Conservation (phyloP, 2,888 invertebrate species). For the Hirudinaria manillensis region DNA sequence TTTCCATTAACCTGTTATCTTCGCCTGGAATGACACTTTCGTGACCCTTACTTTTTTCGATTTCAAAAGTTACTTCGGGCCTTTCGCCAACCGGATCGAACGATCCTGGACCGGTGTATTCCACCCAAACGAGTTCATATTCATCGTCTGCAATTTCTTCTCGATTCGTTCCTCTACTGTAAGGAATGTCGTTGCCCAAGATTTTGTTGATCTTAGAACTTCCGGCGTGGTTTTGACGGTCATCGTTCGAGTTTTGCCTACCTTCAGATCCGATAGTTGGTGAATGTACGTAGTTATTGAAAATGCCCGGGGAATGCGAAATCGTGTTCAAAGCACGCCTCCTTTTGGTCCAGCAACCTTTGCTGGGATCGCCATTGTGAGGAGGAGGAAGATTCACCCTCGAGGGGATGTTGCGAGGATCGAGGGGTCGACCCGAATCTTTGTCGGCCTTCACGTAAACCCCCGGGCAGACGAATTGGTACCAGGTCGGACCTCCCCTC, state of each 20-base stretch:
- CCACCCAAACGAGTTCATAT: conserved; percentile 26
- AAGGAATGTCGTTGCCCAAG: background rate
- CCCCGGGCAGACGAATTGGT: conserved; percentile 24
- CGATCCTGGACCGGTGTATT: conserved; percentile 9
- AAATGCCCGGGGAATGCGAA: background rate
- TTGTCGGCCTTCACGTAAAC: conserved; percentile 26
- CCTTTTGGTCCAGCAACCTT: conserved; percentile 21
- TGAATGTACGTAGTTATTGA: background rate
- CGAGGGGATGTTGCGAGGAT: conserved; percentile 8
- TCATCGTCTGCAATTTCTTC: background rate
- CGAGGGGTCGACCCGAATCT: conserved; percentile 8
- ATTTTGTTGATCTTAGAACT: background rate
- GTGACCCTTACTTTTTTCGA: background rate
- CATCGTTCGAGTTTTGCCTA: too few relatives aligned
- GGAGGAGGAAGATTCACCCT: conserved; percentile 12
- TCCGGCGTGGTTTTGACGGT: too few relatives aligned
- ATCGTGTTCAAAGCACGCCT: background rate
- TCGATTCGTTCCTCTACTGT: background rate
- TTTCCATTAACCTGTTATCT: background rate
- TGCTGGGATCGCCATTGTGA: background rate
- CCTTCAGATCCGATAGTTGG: too few relatives aligned
- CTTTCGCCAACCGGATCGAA: background rate
- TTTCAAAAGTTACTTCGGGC: background rate
- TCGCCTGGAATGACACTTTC: conserved; percentile 1
- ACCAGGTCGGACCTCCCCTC: background rate